These are phyloP conservation scores for Lymantria dispar DNA, from an alignment of 2,888 invertebrate genomes.

Conservation along the genomic window DNA sequence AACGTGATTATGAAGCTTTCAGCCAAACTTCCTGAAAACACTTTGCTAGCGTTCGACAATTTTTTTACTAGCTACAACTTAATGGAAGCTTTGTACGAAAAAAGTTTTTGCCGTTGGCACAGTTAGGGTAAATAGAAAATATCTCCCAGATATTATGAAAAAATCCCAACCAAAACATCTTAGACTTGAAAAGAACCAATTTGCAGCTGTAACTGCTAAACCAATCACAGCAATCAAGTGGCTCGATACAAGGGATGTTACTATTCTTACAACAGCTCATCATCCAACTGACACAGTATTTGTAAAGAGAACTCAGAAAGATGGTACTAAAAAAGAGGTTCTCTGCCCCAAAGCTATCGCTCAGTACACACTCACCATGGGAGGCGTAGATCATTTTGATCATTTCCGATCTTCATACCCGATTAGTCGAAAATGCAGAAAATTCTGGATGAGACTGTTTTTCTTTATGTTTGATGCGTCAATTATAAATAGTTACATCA, in stretches of 20 bases:
- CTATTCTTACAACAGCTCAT: conserved; percentile 32
- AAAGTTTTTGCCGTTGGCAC: conserved; percentile 9
- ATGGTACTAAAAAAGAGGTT: conserved; percentile 17
- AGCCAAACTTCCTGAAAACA: conserved; percentile 9
- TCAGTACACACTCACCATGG: conserved; percentile 22
- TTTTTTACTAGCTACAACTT: conserved; percentile 10
- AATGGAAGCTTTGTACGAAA: conserved; percentile 9
- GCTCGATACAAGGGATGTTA: conserved; percentile 26
- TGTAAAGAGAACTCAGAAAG: conserved; percentile 23
- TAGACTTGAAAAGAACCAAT: conserved; percentile 32
- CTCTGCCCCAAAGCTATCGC: conserved; percentile 20
- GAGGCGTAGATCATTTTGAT: conserved; percentile 12
- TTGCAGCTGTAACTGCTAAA: conserved; percentile 32
- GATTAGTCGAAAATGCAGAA: neutral
- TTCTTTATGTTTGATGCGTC: conserved; percentile 3
- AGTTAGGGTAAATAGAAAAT: conserved; percentile 10
- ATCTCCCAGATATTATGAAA: conserved; percentile 13
- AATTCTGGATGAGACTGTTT: conserved; percentile 3
- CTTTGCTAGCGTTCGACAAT: conserved; percentile 11
- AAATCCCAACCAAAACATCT: conserved; percentile 10
- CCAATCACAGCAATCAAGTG: conserved; percentile 36
- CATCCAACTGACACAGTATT: conserved; percentile 16
- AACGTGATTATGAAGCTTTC: conserved; percentile 13
- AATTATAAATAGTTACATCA: conserved; percentile 15
- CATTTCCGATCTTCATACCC: conserved; percentile 14